Evolutionary conservation across 2,888 invertebrate genomes (phyloP), one percentile per base, ranked within the genome.

Genomic region (Drosophila atripex): DNA sequence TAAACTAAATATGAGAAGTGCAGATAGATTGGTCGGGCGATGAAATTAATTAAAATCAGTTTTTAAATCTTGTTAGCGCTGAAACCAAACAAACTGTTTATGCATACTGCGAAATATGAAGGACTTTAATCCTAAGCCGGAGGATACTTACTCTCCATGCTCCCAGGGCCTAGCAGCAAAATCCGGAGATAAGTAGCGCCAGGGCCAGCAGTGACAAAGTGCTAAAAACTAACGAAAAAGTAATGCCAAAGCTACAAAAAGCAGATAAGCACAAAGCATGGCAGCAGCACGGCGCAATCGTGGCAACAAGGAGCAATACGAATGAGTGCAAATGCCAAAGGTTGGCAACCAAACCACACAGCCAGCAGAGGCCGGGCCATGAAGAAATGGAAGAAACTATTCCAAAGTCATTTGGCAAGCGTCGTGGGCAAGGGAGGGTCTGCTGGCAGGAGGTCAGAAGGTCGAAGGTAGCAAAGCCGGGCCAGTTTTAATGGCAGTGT

Each of bases 351-450:
- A 25, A 28, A 23, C 25, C 25, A 32, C 14, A 32, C 28, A 25
- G 57, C 47, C 30, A 43, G 43, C 53, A 46, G 53, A 60, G 21
- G 14, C 39, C 39, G 38, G 47, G 21, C 46, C 78, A 71, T 69
- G 65, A 77, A 66, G 77, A 70, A 73, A 78, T 61, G 76, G 64
- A 50, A 63, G 45, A 63, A 63, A 71, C 73, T 78, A 78, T 80
- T 78, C 66, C 70, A 80, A 86, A 82, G 79, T 76, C 86, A 71
- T 85, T 82, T 80, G 76, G 61, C 54, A 63, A 63, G 60, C 43
- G 46, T 53, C 35, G 53, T 53, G 47, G 53, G 59, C 47, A 28
- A 16, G 28, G 51, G 11, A 28, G 57, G 14, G 18, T 39, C 8
- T 11, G 41, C 16, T 11, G 45, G 18, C 9, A 4, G 46, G 5